phyloP scores from a whole-genome alignment of 1,140 invertebrate species.

The Aphidius gifuensis region DNA sequence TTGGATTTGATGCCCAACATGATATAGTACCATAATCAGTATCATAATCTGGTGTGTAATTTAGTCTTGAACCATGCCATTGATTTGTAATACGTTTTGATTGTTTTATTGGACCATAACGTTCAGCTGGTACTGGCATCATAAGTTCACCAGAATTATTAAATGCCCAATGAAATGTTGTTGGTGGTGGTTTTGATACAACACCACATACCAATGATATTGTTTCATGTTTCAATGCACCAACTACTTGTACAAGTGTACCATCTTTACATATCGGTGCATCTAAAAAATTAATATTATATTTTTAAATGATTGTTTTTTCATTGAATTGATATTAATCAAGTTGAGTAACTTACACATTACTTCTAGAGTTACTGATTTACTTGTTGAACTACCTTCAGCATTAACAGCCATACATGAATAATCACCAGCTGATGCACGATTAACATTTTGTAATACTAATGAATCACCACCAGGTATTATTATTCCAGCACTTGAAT shows the following conservation, averaged over 20 bases:
- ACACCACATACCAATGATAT: slow-evolving; percentile 79
- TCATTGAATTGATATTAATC: too few species aligned
- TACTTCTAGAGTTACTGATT: slow-evolving; percentile 72
- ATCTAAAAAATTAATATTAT: slow-evolving; percentile 56
- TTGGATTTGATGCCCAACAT: slow-evolving; percentile 77
- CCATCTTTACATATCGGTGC: slow-evolving; percentile 74
- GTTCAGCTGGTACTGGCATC: slow-evolving; percentile 66
- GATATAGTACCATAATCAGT: slow-evolving; percentile 84
- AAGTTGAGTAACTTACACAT: slow-evolving; percentile 70
- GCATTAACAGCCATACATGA: slow-evolving; percentile 76
- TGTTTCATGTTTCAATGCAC: slow-evolving; percentile 81
- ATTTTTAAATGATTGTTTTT: not conserved
- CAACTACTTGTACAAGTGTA: slow-evolving; percentile 70
- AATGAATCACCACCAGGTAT: slow-evolving; percentile 76
- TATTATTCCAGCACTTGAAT: slow-evolving; percentile 73
- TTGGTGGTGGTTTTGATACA: slow-evolving; percentile 76
- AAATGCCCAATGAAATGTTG: slow-evolving; percentile 83
- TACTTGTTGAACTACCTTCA: slow-evolving; percentile 76
- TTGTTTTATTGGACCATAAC: slow-evolving; percentile 55
- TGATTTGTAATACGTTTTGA: slow-evolving; percentile 48
- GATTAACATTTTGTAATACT: slow-evolving; percentile 79
- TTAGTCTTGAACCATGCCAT: slow-evolving; percentile 71
- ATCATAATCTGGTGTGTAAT: slow-evolving; percentile 79
- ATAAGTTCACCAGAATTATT: slow-evolving; percentile 78
- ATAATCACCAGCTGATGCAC: slow-evolving; percentile 76